Conservation (phyloP, 2,797 vertebrate genomes). For the Megaceryle alcyon region DNA sequence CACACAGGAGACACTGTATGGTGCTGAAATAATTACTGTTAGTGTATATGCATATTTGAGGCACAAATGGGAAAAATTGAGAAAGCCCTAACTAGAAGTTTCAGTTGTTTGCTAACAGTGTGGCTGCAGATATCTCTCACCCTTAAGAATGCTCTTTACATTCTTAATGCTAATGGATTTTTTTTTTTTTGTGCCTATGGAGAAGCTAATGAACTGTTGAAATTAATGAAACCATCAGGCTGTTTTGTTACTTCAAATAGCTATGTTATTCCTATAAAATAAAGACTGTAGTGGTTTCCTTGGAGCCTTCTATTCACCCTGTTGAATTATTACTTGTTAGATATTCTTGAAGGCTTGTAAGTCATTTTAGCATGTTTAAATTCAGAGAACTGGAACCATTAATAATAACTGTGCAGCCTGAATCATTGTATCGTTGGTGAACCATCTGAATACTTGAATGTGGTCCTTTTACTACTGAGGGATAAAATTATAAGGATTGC, state of each 20-base stretch:
- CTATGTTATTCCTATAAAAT: neutral
- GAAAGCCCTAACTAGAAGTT: neutral
- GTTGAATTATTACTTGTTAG: neutral
- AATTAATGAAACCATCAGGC: neutral
- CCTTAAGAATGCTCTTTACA: neutral
- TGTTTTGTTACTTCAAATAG: neutral
- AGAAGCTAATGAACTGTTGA: neutral
- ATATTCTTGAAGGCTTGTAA: neutral
- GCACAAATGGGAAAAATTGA: neutral
- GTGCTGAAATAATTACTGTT: slow-evolving; percentile 15
- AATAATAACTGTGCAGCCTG: neutral
- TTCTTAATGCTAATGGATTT: neutral
- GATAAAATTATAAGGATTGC: neutral
- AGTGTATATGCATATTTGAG: slow-evolving; percentile 1
- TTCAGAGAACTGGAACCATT: neutral
- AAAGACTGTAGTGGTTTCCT: neutral
- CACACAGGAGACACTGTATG: neutral
- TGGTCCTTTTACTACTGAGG: neutral
- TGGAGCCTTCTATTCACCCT: neutral
- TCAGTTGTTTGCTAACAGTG: neutral
- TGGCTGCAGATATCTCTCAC: neutral
- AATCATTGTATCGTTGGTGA: neutral
- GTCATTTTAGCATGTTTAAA: neutral
- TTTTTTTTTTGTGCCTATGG: neutral
- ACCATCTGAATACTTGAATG: neutral